Evolutionary conservation across 2,797 vertebrate genomes (phyloP), one percentile per base, ranked within the genome.

Genomic region (Siniperca obscura): DNA sequence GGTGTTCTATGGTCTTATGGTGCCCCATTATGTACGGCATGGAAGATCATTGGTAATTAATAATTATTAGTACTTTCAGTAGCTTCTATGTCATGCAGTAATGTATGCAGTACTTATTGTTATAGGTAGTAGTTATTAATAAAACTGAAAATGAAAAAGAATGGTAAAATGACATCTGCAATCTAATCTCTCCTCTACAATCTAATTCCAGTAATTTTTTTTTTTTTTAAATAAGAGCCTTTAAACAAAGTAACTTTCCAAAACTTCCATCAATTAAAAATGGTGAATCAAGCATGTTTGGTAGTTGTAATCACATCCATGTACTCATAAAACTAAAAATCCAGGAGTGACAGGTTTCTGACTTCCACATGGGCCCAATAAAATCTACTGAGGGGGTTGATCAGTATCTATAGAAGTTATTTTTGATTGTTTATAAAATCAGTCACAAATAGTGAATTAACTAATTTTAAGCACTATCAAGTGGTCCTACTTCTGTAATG

Each of bases 401-500:
- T 74, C 30, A 46, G 7, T 70, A 22, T 73, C 21, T 50, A 4
- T 22, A n/a, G 6, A 46, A 13, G 1, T 36, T 42, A 53, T 59
- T 42, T 55, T 34, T 42, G 40, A 14, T 55, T 50, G 16, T 70
- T 57, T 59, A 70, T 57, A 40, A 38, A 72, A 30, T 30, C 25
- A 7, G 57, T 59, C 19, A 52, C 19, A 56, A 74, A 69, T 8
- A 19, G 6, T 21, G 16, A 75, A 69, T 82, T 22, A 48, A 53
- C 40, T 34, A 1, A 27, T 61, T 70, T 74, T n/a, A 55, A 84
- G 52, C 42, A n/a, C 72, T 44, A 77, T 70, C 40, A 66, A 82
- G 40, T 46, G 25, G 46, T 56, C 21, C 27, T 57, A 27, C 34
- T 55, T 79, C 62, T 74, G 46, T 27, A 59, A 73, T 14, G 36